Evolutionary conservation across 1,140 invertebrate genomes (phyloP).

Genomic region (Ephestia elutella): DNA sequence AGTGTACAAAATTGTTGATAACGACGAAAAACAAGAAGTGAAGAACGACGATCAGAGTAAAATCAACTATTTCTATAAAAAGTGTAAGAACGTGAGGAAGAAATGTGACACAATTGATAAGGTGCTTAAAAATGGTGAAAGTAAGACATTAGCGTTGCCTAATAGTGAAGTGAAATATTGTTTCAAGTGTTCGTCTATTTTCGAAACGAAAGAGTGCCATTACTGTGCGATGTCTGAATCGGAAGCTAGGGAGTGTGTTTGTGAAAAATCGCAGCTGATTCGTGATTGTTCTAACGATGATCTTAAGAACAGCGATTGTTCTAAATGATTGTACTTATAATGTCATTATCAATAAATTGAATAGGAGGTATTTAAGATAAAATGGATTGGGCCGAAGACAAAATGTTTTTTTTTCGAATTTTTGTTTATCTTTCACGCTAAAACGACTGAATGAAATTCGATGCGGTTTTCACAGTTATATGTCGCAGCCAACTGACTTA

Average conservation of each 20-base stretch:
- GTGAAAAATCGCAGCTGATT: neutral
- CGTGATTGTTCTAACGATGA: neutral
- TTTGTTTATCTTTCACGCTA: too few species aligned
- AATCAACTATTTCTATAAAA: conserved; percentile 23
- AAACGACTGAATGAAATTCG: too few species aligned
- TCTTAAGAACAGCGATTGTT: neutral
- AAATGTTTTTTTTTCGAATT: too few species aligned
- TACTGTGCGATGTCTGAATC: neutral
- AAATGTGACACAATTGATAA: neutral
- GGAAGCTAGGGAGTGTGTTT: neutral
- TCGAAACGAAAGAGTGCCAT: conserved; percentile 20
- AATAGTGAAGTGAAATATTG: conserved; percentile 37
- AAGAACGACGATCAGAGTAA: conserved; percentile 10
- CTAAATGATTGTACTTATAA: too few species aligned
- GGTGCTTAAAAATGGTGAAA: neutral
- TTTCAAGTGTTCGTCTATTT: conserved; percentile 38
- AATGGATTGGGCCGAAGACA: too few species aligned
- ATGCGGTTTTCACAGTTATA: too few species aligned
- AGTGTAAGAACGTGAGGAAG: conserved; percentile 18
- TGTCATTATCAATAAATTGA: too few species aligned
- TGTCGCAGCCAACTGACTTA: too few species aligned
- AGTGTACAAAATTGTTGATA: conserved; percentile 37
- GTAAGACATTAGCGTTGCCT: conserved; percentile 24
- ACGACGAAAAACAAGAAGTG: conserved; percentile 5
- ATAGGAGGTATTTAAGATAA: too few species aligned